These are phyloP conservation scores for Onthophagus taurus DNA, from an alignment of 1,140 invertebrate species.

Conservation along the genomic window DNA sequence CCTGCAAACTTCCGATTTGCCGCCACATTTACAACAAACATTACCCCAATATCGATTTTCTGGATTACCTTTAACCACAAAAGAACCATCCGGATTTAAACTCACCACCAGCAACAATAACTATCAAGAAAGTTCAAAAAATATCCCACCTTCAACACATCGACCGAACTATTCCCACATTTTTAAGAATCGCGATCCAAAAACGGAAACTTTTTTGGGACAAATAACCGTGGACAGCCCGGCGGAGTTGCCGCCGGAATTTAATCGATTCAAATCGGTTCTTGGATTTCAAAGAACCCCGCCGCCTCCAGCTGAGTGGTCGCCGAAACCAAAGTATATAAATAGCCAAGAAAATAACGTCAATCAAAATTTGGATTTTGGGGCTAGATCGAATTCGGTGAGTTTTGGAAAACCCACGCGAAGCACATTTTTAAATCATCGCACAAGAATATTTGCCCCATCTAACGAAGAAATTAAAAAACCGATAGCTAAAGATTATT, in stretches of 20 bases:
- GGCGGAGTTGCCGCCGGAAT: conserved; percentile 35
- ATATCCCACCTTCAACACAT: conserved; percentile 27
- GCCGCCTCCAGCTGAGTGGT: background rate
- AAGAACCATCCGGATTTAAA: conserved; percentile 7
- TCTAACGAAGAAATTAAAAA: conserved; percentile 9
- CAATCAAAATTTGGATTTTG: conserved; percentile 15
- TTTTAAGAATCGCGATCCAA: background rate
- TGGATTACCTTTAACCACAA: conserved; percentile 7
- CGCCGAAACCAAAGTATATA: too few species aligned
- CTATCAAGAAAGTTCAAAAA: conserved; percentile 6
- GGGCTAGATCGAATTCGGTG: conserved; percentile 4
- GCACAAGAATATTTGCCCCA: conserved; percentile 27
- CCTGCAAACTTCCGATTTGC: conserved; percentile 33
- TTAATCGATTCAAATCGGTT: too few species aligned
- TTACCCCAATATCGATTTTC: conserved; percentile 30
- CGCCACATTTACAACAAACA: conserved; percentile 30
- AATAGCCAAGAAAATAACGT: conserved; percentile 2
- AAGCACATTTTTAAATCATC: conserved; percentile 44
- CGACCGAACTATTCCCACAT: conserved; percentile 27
- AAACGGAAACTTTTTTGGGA: conserved; percentile 48
- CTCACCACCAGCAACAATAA: background rate
- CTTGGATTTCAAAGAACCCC: conserved; percentile 5
- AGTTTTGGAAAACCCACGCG: conserved; percentile 13
- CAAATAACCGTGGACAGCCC: conserved; percentile 49
- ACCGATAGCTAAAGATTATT: conserved; percentile 33